Percentiles rank a stretch among this genome's conserved stretches.
Conservation (phyloP, 2,888 invertebrate genomes). For the Muscina levida region DNA sequence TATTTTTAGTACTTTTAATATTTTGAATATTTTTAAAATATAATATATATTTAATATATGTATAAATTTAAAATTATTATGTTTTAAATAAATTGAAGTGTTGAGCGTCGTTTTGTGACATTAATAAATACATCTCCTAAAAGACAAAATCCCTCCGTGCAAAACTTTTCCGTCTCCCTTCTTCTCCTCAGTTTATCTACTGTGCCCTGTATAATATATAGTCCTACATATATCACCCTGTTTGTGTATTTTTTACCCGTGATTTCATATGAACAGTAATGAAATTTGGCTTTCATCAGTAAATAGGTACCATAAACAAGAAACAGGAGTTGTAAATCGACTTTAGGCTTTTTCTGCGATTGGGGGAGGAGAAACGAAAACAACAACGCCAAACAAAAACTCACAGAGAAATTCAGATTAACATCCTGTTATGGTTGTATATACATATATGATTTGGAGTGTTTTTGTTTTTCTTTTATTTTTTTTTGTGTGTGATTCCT, state of each 20-base stretch:
- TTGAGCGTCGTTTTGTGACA: too few relatives aligned
- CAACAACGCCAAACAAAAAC: not conserved
- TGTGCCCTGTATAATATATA: constrained; percentile 21
- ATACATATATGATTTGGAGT: not conserved
- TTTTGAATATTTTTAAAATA: too few relatives aligned
- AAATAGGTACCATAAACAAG: not conserved
- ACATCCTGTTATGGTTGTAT: constrained; percentile 40
- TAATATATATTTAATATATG: too few relatives aligned
- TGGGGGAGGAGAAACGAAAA: not conserved
- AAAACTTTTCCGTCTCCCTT: too few relatives aligned
- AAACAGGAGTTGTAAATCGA: constrained; percentile 17
- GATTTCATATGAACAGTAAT: constrained; percentile 23
- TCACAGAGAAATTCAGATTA: constrained; percentile 48
- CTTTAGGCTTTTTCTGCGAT: constrained; percentile 6
- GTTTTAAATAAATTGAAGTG: too few relatives aligned
- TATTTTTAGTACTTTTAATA: too few relatives aligned
- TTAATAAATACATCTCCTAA: too few relatives aligned
- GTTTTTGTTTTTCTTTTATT: not conserved
- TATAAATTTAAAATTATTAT: too few relatives aligned
- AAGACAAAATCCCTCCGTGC: too few relatives aligned
- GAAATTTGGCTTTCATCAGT: constrained; percentile 15
- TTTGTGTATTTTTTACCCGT: not conserved
- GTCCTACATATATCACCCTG: constrained; percentile 8
- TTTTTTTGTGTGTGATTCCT: too few relatives aligned
- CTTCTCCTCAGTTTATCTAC: too few relatives aligned